Conservation (phyloP, 2,888 invertebrate species). For the Acanthococcus lagerstroemiae region DNA sequence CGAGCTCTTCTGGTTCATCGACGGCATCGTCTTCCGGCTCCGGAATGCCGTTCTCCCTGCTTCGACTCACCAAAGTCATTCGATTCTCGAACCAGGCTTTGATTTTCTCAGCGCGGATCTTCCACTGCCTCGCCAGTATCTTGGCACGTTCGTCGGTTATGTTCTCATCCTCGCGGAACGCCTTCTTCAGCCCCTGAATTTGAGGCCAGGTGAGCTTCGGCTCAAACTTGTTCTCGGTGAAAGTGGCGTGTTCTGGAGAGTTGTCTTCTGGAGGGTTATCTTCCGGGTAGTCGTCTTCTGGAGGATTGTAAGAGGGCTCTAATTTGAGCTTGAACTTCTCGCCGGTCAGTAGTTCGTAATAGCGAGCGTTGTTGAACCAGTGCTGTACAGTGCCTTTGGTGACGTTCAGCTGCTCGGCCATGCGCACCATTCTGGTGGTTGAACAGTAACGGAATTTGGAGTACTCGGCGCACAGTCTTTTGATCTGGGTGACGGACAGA, state of each 20-base stretch:
- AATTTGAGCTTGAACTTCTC: background rate
- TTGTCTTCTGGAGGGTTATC: too few species aligned
- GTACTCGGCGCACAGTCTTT: background rate
- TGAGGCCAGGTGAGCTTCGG: background rate
- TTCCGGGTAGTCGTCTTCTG: too few species aligned
- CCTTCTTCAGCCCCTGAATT: background rate
- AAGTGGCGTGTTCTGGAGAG: too few species aligned
- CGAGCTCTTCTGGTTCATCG: background rate
- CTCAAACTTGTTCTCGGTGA: background rate
- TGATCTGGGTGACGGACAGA: background rate
- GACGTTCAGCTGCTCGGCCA: background rate
- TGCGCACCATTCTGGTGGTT: background rate
- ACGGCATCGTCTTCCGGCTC: background rate
- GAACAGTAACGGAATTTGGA: background rate
- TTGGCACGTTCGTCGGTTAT: slow-evolving; percentile 1
- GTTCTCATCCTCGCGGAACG: background rate
- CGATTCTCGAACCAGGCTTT: slow-evolving; percentile 8
- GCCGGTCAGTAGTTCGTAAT: background rate
- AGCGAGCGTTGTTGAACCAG: slow-evolving; percentile 18
- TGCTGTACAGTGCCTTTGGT: background rate
- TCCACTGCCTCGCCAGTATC: background rate
- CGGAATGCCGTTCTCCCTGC: background rate
- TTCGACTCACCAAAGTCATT: background rate
- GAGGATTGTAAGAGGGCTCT: background rate
- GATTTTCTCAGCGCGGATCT: background rate